Evolutionary conservation across 2,797 vertebrate genomes (phyloP).

Genomic region (Margarornis squamiger): DNA sequence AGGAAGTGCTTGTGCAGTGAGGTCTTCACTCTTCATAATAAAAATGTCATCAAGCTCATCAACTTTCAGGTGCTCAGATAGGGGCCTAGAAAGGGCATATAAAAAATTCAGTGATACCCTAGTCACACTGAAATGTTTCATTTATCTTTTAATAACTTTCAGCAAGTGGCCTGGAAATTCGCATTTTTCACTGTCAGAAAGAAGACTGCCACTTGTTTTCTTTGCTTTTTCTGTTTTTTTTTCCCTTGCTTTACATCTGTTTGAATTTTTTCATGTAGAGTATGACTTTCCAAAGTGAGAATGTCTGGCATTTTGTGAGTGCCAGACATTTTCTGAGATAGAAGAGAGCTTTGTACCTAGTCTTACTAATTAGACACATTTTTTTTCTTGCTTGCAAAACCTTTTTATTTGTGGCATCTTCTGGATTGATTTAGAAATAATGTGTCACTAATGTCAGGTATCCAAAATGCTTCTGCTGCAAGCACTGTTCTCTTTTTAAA

Average conservation of each 20-base stretch:
- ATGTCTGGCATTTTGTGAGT: conserved; percentile 20
- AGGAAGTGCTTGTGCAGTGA: not conserved
- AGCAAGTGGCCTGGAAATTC: not conserved
- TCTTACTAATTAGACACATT: not conserved
- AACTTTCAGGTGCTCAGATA: not conserved
- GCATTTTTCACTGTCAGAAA: not conserved
- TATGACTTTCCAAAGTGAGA: not conserved
- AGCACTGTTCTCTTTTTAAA: not conserved
- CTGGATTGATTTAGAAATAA: not conserved
- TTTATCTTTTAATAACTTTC: not conserved
- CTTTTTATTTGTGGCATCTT: not conserved
- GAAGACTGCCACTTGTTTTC: not conserved
- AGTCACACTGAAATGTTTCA: not conserved
- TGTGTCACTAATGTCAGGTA: not conserved
- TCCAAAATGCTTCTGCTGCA: not conserved
- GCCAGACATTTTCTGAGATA: conserved; percentile 6
- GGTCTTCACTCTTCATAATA: not conserved
- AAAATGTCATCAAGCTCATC: not conserved
- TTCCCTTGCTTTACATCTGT: not conserved
- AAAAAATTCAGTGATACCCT: not conserved
- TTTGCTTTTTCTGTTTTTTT: not conserved
- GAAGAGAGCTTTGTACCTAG: not conserved
- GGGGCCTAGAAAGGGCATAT: not conserved
- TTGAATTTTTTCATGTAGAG: not conserved
- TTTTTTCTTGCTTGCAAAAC: not conserved